Evolutionary conservation across 2,888 invertebrate species (phyloP).

Genomic region (Cataglyphis albicans): DNA sequence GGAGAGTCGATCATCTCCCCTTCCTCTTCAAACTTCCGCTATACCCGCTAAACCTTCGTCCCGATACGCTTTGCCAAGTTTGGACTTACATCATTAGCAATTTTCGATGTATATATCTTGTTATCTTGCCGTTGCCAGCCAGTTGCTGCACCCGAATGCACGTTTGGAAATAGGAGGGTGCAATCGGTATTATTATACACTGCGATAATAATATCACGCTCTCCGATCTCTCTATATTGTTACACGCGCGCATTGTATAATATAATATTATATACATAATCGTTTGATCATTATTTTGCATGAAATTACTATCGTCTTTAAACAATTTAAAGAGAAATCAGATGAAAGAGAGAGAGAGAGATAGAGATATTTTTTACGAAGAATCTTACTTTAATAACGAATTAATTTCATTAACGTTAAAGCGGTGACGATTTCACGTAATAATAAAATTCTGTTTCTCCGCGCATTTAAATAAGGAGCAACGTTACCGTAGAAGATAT

Average conservation of each 20-base stretch:
- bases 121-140: conserved; percentile 47
- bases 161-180: not conserved
- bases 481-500: conserved; percentile 15
- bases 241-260: not conserved
- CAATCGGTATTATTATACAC: conserved; percentile 10
- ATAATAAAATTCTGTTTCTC: conserved; percentile 27
- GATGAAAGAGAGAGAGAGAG: not conserved
- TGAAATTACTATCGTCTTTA: not conserved
- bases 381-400: not conserved
- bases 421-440: not conserved
- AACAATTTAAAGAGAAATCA: not conserved
- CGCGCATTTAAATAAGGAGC: not conserved
- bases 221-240: conserved; percentile 1
- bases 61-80: conserved; percentile 43
- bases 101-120: conserved; percentile 57
- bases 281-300: not conserved
- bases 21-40: not conserved
- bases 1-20: not conserved
- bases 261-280: not conserved
- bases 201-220: not conserved
- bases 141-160: conserved; percentile 35
- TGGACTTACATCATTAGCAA: conserved; percentile 55
- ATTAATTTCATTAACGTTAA: not conserved
- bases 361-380: too few relatives aligned
- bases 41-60: conserved; percentile 11